Percentiles rank a stretch among this genome's conserved stretches.
phyloP scores from a whole-genome alignment of 2,113 vertebrate species.

The Chionis minor region DNA sequence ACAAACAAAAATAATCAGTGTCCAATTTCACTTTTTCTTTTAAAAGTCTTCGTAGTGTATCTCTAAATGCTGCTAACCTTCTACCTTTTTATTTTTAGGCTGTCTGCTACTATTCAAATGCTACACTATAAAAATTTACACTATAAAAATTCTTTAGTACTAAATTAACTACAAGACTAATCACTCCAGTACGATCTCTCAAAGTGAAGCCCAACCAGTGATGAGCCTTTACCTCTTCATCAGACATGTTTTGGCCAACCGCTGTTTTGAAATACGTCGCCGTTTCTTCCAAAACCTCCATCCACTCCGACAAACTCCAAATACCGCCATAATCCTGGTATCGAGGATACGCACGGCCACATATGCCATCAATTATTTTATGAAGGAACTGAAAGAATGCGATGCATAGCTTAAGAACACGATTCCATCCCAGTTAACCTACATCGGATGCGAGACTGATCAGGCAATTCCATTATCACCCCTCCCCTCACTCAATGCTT shows the following conservation, averaged over 20 bases:
- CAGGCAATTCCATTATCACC: too few relatives aligned
- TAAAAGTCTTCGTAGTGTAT: background rate
- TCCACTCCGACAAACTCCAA: conserved; percentile 87
- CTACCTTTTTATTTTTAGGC: background rate
- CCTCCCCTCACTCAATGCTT: background rate
- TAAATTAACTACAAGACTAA: background rate
- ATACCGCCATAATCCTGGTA: conserved; percentile 77
- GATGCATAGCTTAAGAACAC: fast-evolving
- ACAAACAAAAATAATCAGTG: background rate
- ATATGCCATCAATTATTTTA: conserved; percentile 87
- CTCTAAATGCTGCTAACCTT: background rate
- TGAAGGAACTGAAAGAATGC: conserved; percentile 82
- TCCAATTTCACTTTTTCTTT: background rate
- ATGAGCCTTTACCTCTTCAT: conserved; percentile 81
- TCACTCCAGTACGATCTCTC: background rate
- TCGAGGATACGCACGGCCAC: conserved; percentile 79
- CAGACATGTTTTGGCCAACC: conserved; percentile 77
- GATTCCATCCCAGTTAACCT: too few relatives aligned
- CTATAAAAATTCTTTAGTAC: background rate
- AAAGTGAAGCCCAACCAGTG: background rate
- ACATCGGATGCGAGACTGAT: fast-evolving
- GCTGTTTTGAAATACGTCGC: conserved; percentile 71
- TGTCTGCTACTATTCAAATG: background rate
- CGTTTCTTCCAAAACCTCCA: conserved; percentile 75
- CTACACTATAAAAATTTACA: background rate